These are phyloP conservation scores for Polydrusus cervinus DNA, from an alignment of 2,888 invertebrate genomes.

Conservation along the genomic window DNA sequence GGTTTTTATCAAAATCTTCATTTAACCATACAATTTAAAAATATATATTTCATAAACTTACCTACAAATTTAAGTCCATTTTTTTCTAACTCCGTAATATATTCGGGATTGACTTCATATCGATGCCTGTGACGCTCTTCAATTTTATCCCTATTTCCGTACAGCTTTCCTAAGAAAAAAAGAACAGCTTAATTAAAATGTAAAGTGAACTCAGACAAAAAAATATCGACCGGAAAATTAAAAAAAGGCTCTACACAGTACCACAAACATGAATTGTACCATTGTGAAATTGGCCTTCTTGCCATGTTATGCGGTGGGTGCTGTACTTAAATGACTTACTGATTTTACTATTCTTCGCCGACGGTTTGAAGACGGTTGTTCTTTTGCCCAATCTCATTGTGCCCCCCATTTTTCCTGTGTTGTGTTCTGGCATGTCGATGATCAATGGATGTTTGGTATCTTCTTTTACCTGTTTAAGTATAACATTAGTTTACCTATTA, in stretches of 20 bases:
- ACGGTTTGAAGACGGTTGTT: slow-evolving; percentile 84
- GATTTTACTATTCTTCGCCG: slow-evolving; percentile 74
- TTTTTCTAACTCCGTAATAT: slow-evolving; percentile 84
- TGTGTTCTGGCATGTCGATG: slow-evolving; percentile 99
- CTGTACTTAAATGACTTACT: slow-evolving; percentile 72
- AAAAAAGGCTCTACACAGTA: too few species aligned
- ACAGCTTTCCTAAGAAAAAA: slow-evolving; percentile 78
- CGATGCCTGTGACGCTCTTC: slow-evolving; percentile 98
- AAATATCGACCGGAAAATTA: too few species aligned
- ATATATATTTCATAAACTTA: slow-evolving; percentile 60
- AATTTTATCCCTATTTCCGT: slow-evolving; percentile 84
- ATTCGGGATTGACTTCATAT: slow-evolving; percentile 96
- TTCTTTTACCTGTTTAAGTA: slow-evolving; percentile 71
- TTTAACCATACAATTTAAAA: too few species aligned
- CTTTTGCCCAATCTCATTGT: slow-evolving; percentile 98
- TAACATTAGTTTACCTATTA: too few species aligned
- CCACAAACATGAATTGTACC: too few species aligned
- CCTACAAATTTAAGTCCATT: slow-evolving; percentile 93
- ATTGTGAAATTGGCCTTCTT: too few species aligned
- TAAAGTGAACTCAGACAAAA: too few species aligned
- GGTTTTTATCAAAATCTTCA: too few species aligned
- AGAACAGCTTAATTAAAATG: slow-evolving; percentile 8
- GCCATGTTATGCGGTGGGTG: too few species aligned
- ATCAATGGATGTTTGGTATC: slow-evolving; percentile 86
- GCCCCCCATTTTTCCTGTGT: slow-evolving; percentile 90